phyloP scores from a whole-genome alignment of 2,113 vertebrate genomes.

The Cnemophilus loriae region DNA sequence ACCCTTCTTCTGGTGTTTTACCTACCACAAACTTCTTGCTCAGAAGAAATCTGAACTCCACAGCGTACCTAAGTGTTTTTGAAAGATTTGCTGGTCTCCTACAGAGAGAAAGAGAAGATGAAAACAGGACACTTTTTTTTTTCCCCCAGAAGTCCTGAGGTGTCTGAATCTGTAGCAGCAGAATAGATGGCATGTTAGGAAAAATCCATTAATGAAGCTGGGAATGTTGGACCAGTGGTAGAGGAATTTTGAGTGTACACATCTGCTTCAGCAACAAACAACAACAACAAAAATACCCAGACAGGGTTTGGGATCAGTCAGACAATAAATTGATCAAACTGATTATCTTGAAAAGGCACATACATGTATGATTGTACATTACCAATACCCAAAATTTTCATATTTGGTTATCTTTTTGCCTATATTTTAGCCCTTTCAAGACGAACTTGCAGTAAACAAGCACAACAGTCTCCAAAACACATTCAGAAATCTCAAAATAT shows the following conservation, averaged over 20 bases:
- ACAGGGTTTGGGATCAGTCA: neutral
- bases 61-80: neutral
- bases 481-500: neutral
- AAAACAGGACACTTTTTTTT: neutral
- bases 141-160: neutral
- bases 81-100: neutral
- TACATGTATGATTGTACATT: rapidly evolving
- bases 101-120: neutral
- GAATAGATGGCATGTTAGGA: neutral
- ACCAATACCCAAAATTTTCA: neutral
- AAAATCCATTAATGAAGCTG: neutral
- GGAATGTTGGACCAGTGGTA: neutral
- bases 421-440: neutral
- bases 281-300: neutral
- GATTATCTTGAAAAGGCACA: neutral
- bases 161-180: neutral
- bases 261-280: neutral
- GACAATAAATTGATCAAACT: neutral
- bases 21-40: neutral
- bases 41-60: neutral
- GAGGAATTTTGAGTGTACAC: neutral
- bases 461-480: neutral
- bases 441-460: neutral
- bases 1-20: neutral
- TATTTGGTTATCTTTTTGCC: neutral